Percentiles rank a stretch among this genome's conserved stretches.
Evolutionary conservation across 2,888 invertebrate genomes (phyloP).

Genomic region (Diaphora mendica): DNA sequence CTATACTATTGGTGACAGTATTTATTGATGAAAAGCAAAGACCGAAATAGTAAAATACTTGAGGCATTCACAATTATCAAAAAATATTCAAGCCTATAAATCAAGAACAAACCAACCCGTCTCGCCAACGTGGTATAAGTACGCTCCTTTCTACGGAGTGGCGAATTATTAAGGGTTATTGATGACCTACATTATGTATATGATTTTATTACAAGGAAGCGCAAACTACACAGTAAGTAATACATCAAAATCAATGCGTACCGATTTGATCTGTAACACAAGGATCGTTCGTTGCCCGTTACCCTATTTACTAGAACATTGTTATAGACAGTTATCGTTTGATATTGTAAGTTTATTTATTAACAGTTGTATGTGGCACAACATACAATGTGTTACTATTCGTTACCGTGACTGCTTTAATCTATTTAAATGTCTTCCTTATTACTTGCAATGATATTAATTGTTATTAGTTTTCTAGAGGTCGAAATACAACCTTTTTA

Average conservation of each 20-base stretch:
- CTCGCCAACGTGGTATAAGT: no score
- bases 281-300: constrained; percentile 1
- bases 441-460: constrained; percentile 1
- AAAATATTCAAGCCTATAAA: no score
- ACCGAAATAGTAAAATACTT: no score
- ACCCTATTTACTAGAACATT: not conserved
- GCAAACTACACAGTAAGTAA: not conserved
- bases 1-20: no score
- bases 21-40: no score
- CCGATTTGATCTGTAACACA: not conserved
- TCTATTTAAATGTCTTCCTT: constrained; percentile 8
- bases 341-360: constrained; percentile 9
- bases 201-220: constrained; percentile 15
- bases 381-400: constrained; percentile 14
- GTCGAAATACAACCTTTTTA: not conserved
- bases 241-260: not conserved
- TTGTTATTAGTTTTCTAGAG: not conserved
- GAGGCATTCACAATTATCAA: no score
- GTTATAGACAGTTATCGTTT: constrained; percentile 11
- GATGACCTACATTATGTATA: not conserved
- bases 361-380: constrained; percentile 22
- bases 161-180: no score
- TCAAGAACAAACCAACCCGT: no score
- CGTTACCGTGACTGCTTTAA: constrained; percentile 4
- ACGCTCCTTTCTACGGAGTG: no score